Percentiles rank a stretch among this genome's conserved stretches.
Conservation (phyloP, 2,113 vertebrate species). For the Oryzias celebensis region DNA sequence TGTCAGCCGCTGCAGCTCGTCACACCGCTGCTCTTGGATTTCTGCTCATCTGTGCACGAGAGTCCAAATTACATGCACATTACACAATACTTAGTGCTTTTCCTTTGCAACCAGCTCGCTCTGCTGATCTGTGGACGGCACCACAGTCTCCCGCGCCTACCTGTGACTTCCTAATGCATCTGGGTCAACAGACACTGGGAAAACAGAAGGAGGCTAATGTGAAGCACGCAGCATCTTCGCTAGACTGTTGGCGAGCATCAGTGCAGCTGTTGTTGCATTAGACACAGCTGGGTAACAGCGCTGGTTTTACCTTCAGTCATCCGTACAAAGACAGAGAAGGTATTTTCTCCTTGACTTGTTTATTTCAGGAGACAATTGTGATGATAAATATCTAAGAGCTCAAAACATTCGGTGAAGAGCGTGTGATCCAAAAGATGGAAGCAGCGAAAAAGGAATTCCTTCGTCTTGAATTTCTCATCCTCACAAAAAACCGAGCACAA, state of each 20-base stretch:
- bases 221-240: conserved; percentile 31
- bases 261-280: conserved; percentile 33
- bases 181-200: conserved; percentile 51
- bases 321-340: background rate
- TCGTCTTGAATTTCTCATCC: too few relatives aligned
- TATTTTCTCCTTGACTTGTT: background rate
- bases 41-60: conserved; percentile 7
- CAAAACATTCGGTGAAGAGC: too few relatives aligned
- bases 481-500: too few relatives aligned
- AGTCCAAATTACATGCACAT: conserved; percentile 31
- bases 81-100: background rate
- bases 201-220: conserved; percentile 54
- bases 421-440: too few relatives aligned
- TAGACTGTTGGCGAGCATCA: conserved; percentile 22
- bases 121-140: background rate
- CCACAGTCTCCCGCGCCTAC: conserved; percentile 5
- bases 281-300: conserved; percentile 13
- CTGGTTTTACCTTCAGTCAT: background rate
- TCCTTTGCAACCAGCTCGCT: conserved; percentile 1
- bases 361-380: too few relatives aligned
- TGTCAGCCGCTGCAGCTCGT: conserved; percentile 30
- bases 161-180: conserved; percentile 27
- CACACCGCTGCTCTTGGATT: background rate
- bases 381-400: too few relatives aligned
- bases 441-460: too few relatives aligned